These are phyloP conservation scores for Tetragonula clypearis DNA, from an alignment of 1,140 invertebrate genomes.

Conservation along the genomic window DNA sequence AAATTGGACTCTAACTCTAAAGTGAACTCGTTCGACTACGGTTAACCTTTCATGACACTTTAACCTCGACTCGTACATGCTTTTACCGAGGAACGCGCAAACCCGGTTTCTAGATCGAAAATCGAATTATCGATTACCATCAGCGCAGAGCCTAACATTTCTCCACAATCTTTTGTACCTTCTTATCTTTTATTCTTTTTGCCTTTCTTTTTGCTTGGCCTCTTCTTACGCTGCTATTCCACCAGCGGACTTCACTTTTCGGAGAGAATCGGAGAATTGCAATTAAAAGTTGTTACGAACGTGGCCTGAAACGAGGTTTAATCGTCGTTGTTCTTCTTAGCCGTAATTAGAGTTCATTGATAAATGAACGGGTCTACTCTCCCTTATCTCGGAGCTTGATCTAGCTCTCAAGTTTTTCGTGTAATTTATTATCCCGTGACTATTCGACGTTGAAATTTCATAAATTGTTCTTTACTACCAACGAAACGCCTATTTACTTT, in stretches of 20 bases:
- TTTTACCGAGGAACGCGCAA: constrained; percentile 41
- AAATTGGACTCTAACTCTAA: constrained; percentile 75
- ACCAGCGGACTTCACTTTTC: constrained; percentile 5
- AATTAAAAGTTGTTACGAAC: constrained; percentile 69
- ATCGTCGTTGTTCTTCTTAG: constrained; percentile 55
- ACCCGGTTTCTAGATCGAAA: constrained; percentile 27
- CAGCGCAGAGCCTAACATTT: constrained; percentile 23
- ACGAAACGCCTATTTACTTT: neutral
- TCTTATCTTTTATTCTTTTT: constrained; percentile 24
- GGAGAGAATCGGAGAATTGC: constrained; percentile 59
- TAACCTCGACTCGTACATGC: constrained; percentile 57
- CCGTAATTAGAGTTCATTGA: constrained; percentile 63
- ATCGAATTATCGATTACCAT: constrained; percentile 52
- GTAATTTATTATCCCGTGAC: constrained; percentile 1
- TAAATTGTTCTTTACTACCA: neutral
- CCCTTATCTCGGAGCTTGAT: constrained; percentile 40
- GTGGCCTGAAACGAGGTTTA: constrained; percentile 51
- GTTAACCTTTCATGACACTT: constrained; percentile 78
- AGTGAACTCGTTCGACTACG: constrained; percentile 75
- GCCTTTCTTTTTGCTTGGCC: constrained; percentile 6
- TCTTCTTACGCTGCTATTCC: constrained; percentile 6
- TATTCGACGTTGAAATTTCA: neutral
- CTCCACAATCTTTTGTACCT: constrained; percentile 21
- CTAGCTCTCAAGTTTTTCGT: constrained; percentile 4
- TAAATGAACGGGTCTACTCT: constrained; percentile 19